Evolutionary conservation across 1,140 invertebrate genomes (phyloP).

Genomic region (Drosophila santomea): DNA sequence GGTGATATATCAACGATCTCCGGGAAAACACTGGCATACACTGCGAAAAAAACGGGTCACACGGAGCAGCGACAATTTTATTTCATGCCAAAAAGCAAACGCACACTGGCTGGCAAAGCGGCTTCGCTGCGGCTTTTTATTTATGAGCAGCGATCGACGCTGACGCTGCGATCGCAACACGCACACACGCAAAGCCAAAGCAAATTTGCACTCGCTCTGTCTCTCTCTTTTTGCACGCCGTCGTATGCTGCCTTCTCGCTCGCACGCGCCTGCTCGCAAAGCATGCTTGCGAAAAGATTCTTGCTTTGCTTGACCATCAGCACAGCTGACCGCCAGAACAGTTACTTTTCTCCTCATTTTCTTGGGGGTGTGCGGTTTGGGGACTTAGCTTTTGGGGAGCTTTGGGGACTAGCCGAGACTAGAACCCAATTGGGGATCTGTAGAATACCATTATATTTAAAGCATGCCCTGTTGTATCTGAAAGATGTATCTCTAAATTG

Average conservation of each 20-base stretch:
- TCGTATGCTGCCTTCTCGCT: not conserved
- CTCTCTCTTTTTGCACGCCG: slow-evolving; percentile 10
- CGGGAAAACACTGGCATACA: slow-evolving; percentile 1
- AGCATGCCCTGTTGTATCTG: not conserved
- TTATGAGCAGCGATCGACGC: slow-evolving; percentile 38
- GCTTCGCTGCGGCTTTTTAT: slow-evolving; percentile 60
- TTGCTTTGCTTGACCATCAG: slow-evolving; percentile 20
- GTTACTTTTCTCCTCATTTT: not conserved
- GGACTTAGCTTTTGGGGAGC: not conserved
- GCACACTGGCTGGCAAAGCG: slow-evolving; percentile 47
- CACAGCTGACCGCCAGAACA: slow-evolving; percentile 28
- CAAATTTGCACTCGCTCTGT: slow-evolving; percentile 11
- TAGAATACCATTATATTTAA: too few relatives aligned
- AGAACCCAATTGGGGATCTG: too few relatives aligned
- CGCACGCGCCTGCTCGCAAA: not conserved
- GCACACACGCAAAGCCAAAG: slow-evolving; percentile 27
- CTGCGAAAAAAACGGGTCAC: slow-evolving; percentile 12
- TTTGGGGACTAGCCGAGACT: slow-evolving; percentile 20
- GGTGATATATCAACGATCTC: slow-evolving; percentile 9
- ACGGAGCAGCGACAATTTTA: slow-evolving; percentile 43
- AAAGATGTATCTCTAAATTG: too few relatives aligned
- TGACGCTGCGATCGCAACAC: slow-evolving; percentile 36
- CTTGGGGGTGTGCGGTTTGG: not conserved
- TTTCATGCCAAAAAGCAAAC: slow-evolving; percentile 57
- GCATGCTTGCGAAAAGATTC: slow-evolving; percentile 21